Evolutionary conservation across 2,113 vertebrate species (phyloP).

Genomic region (Dendropsophus ebraccatus): DNA sequence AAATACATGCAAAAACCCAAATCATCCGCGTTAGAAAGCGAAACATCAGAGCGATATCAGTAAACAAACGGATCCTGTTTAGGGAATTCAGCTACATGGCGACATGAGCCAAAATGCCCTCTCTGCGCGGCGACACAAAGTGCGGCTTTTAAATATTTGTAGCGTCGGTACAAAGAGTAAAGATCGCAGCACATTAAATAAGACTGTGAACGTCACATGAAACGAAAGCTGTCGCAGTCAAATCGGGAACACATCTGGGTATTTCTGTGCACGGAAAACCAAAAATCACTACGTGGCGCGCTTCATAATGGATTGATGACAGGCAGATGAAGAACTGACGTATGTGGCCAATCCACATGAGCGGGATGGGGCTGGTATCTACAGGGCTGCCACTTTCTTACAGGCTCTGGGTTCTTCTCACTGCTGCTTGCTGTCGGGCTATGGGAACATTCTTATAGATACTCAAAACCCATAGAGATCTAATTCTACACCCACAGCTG

Average conservation of each 20-base stretch:
- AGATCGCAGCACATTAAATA: slow-evolving; percentile 4
- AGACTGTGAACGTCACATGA: background rate
- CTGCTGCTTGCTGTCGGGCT: no score
- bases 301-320: background rate
- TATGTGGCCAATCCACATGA: background rate
- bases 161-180: slow-evolving; percentile 2
- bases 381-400: no score
- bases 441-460: no score
- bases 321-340: background rate
- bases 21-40: background rate
- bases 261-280: background rate
- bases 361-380: no score
- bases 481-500: no score
- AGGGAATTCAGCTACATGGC: slow-evolving; percentile 13
- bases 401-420: no score
- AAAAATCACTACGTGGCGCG: background rate
- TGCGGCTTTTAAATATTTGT: slow-evolving; percentile 12
- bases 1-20: slow-evolving; percentile 9
- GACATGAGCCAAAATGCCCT: slow-evolving; percentile 12
- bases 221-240: background rate
- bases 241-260: background rate
- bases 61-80: slow-evolving; percentile 28
- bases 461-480: no score
- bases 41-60: background rate
- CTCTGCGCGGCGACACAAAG: slow-evolving; percentile 3